phyloP scores from a whole-genome alignment of 2,113 vertebrate species.

The Erythrolamprus reginae region DNA sequence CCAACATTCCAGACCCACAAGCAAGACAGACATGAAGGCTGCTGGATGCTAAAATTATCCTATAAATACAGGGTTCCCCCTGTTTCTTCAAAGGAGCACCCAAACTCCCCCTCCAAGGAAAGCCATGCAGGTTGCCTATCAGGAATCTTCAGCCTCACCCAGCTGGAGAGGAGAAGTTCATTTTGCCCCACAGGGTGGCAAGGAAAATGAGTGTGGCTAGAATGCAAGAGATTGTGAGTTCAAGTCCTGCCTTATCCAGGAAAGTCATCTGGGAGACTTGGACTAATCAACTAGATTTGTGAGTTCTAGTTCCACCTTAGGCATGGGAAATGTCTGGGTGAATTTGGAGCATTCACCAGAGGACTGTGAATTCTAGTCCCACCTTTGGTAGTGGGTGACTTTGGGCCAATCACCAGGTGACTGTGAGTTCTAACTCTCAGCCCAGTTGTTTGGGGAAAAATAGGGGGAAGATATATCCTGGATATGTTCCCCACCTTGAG shows the following conservation, averaged over 20 bases:
- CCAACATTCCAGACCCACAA: slow-evolving; percentile 4
- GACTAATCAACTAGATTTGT: neutral
- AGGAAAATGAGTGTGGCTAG: neutral
- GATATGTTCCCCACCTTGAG: neutral
- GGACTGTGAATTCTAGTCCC: neutral
- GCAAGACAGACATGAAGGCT: neutral
- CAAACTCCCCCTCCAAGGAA: neutral
- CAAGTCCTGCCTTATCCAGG: neutral
- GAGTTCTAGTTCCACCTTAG: neutral
- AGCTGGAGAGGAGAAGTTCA: neutral
- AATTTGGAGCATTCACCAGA: neutral
- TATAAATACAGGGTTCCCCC: neutral
- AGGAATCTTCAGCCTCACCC: neutral
- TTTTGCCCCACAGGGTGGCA: neutral
- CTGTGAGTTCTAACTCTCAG: neutral
- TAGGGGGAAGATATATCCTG: neutral
- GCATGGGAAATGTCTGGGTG: neutral
- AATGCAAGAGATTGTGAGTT: neutral
- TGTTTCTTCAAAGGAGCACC: neutral
- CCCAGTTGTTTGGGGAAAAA: neutral
- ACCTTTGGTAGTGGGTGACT: neutral
- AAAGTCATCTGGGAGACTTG: neutral
- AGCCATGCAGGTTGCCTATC: neutral
- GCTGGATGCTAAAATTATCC: slow-evolving; percentile 5
- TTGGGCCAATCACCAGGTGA: neutral